A percentile compares a stretch with the other conserved stretches of the same genome.
These are phyloP conservation scores for Xylocopa sonorina DNA, from an alignment of 1,140 invertebrate species.

Conservation along the genomic window DNA sequence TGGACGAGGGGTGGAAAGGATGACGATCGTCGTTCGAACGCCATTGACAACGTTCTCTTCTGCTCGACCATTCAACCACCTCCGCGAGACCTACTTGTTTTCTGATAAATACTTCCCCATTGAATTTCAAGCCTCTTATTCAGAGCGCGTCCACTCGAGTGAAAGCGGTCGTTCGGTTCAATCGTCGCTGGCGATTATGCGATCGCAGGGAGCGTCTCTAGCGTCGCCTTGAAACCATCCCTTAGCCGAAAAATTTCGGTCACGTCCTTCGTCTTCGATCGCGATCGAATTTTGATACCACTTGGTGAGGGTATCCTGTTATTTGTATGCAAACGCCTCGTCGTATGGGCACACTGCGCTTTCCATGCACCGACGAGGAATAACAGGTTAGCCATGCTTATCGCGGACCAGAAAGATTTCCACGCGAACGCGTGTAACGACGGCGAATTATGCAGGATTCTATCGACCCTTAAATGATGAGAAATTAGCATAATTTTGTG, in stretches of 20 bases:
- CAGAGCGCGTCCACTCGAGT: background rate
- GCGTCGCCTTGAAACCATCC: too few species aligned
- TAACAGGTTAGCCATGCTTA: background rate
- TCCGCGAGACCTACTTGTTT: constrained; percentile 29
- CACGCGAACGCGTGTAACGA: too few species aligned
- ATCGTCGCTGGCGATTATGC: background rate
- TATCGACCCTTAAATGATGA: too few species aligned
- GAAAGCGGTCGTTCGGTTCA: background rate
- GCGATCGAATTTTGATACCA: background rate
- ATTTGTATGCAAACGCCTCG: background rate
- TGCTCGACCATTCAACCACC: background rate
- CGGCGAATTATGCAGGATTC: too few species aligned
- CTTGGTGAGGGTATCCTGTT: background rate
- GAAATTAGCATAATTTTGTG: too few species aligned
- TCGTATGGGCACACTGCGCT: background rate
- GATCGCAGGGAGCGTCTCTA: too few species aligned
- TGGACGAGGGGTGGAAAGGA: constrained; percentile 8
- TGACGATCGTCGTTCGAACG: background rate
- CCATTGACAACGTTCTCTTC: constrained; percentile 9
- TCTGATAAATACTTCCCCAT: constrained; percentile 14
- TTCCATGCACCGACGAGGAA: background rate
- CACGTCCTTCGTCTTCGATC: background rate
- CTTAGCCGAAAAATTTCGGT: constrained; percentile 12
- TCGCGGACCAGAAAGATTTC: too few species aligned
- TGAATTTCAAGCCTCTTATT: constrained; percentile 10